Conservation (phyloP, 2,797 vertebrate genomes). For the Helarctos malayanus region DNA sequence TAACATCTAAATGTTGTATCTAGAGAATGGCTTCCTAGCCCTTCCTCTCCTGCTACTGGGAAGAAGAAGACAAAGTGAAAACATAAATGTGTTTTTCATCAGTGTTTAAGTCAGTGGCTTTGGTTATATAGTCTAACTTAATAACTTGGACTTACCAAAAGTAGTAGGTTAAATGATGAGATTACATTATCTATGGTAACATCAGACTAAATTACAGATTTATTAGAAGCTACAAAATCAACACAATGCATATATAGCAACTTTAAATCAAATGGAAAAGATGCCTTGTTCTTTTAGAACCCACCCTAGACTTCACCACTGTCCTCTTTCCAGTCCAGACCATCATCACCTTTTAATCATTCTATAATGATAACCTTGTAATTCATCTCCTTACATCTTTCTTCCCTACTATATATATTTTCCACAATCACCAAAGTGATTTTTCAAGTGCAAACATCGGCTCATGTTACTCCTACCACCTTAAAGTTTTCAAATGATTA, state of each 20-base stretch:
- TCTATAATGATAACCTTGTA: neutral
- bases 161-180: slow-evolving; percentile 54
- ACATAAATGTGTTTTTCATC: slow-evolving; percentile 56
- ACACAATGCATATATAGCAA: slow-evolving; percentile 52
- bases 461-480: neutral
- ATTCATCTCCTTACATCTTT: neutral
- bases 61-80: neutral
- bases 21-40: neutral
- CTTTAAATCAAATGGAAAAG: slow-evolving; percentile 63
- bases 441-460: slow-evolving; percentile 42
- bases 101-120: slow-evolving; percentile 61
- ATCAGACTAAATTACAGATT: slow-evolving; percentile 66
- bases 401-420: neutral
- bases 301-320: neutral
- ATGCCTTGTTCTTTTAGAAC: neutral
- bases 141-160: slow-evolving; percentile 63
- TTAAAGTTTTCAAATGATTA: neutral
- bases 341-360: slow-evolving; percentile 28
- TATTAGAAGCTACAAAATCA: slow-evolving; percentile 54
- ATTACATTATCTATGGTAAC: slow-evolving; percentile 44
- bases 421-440: neutral
- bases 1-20: neutral
- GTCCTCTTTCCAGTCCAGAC: neutral
- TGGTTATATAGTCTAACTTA: slow-evolving; percentile 61
- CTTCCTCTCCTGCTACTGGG: neutral